Evolutionary conservation across 1,140 invertebrate genomes (phyloP).

Genomic region (Choristoneura fumiferana): DNA sequence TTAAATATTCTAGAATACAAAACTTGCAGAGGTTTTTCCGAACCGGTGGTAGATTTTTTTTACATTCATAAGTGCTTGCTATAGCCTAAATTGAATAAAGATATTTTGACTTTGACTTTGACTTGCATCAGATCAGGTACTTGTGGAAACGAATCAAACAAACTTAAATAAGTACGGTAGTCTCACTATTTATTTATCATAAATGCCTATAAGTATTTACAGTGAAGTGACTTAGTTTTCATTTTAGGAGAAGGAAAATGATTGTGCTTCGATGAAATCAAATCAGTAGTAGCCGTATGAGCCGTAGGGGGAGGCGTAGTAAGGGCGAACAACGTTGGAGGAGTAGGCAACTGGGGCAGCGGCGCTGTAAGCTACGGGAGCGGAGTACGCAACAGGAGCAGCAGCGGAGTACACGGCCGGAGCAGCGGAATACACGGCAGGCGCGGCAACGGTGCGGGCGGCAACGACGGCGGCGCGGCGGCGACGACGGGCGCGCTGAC

Average conservation of each 20-base stretch:
- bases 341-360: conserved; percentile 28
- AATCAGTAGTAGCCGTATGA: neutral
- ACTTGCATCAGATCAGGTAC: too few species aligned
- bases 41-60: too few species aligned
- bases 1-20: too few species aligned
- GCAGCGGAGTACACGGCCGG: conserved; percentile 25
- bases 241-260: neutral
- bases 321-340: neutral
- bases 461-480: conserved; percentile 25
- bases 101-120: too few species aligned
- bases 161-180: neutral
- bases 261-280: neutral
- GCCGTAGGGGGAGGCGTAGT: neutral
- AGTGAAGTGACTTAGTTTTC: neutral
- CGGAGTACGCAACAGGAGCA: conserved; percentile 6
- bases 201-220: neutral
- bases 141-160: neutral
- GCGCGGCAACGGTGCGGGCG: conserved; percentile 21
- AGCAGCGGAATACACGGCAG: conserved; percentile 20
- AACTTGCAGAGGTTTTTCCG: too few species aligned
- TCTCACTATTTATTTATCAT: conserved; percentile 5
- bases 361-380: conserved; percentile 17
- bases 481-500: conserved; percentile 15
- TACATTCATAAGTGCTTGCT: too few species aligned
- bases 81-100: too few species aligned